A percentile compares a stretch with the other conserved stretches of the same genome.
Evolutionary conservation across 1,140 invertebrate genomes (phyloP).

Genomic region (Heterodera carotae): DNA sequence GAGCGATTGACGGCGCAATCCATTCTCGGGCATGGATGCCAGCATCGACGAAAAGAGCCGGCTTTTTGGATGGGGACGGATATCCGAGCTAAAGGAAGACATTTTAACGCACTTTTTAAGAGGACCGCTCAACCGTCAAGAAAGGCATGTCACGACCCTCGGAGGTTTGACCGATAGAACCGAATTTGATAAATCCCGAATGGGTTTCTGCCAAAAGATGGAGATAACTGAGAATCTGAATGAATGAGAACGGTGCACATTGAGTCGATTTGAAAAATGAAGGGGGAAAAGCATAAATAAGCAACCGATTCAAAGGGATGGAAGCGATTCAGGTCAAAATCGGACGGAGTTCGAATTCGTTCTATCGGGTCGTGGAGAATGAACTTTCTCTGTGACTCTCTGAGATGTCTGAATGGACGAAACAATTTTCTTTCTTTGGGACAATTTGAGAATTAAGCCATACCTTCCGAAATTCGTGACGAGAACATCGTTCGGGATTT

Average conservation of each 20-base stretch:
- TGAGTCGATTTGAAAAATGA: too few species aligned
- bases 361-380: constrained; percentile 10
- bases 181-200: constrained; percentile 27
- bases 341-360: neutral
- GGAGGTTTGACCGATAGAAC: constrained; percentile 30
- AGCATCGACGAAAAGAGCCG: constrained; percentile 43
- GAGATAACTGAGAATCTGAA: constrained; percentile 35
- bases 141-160: constrained; percentile 33
- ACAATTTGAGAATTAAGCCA: neutral
- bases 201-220: constrained; percentile 26
- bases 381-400: neutral
- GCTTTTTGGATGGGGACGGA: constrained; percentile 34
- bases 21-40: constrained; percentile 51
- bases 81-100: constrained; percentile 39
- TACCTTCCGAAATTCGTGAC: constrained; percentile 24
- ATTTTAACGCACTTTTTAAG: neutral
- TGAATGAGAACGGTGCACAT: too few species aligned
- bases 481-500: constrained; percentile 5
- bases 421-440: too few species aligned
- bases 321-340: constrained; percentile 17
- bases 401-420: constrained; percentile 5
- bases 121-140: constrained; percentile 32
- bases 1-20: constrained; percentile 40
- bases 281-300: neutral
- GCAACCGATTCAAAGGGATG: constrained; percentile 15